Evolutionary conservation across 2,888 invertebrate genomes (phyloP).

Genomic region (Dione vanillae): DNA sequence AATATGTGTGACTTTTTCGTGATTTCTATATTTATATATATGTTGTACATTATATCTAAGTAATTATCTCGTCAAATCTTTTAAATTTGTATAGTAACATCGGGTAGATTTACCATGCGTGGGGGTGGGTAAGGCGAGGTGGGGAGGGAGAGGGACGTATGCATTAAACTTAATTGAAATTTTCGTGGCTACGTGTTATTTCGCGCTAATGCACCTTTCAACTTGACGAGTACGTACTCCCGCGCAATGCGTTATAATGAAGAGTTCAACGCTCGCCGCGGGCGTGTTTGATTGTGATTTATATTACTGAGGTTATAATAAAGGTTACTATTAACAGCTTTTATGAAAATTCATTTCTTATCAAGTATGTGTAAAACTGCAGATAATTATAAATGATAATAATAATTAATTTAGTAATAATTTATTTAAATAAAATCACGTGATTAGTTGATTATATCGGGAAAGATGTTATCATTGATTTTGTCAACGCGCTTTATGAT

Average conservation of each 20-base stretch:
- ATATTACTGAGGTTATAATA: conserved; percentile 49
- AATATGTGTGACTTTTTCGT: too few species aligned
- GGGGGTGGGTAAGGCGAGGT: conserved; percentile 44
- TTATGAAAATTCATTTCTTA: conserved; percentile 22
- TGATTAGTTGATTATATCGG: too few species aligned
- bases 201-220: conserved; percentile 76
- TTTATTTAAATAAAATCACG: too few species aligned
- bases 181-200: conserved; percentile 77
- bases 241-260: conserved; percentile 53
- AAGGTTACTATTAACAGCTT: conserved; percentile 21
- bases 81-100: conserved; percentile 63
- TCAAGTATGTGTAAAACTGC: not conserved
- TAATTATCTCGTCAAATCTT: not conserved
- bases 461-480: too few species aligned
- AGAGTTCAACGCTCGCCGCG: conserved; percentile 59
- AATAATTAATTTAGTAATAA: not conserved
- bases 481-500: too few species aligned
- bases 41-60: too few species aligned
- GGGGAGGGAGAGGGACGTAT: conserved; percentile 58
- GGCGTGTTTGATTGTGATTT: conserved; percentile 55
- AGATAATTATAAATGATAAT: not conserved
- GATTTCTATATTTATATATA: too few species aligned
- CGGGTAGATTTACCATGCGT: conserved; percentile 52
- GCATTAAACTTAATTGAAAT: conserved; percentile 80
- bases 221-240: conserved; percentile 57